phyloP scores from a whole-genome alignment of 2,888 invertebrate species.

The Aleiodes testaceus region DNA sequence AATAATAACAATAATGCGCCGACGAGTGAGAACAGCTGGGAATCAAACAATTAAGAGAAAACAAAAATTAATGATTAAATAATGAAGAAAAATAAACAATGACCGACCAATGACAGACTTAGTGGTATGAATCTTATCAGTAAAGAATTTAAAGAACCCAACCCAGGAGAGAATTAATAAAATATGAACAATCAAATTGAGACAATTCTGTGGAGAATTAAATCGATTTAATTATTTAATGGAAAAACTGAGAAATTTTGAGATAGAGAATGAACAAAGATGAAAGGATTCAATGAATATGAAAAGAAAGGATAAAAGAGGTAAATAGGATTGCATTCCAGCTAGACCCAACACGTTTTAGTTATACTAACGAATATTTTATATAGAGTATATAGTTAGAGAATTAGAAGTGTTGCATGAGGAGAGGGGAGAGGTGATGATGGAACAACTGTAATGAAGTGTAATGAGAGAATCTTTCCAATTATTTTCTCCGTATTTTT shows the following conservation, averaged over 20 bases:
- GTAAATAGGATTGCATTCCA: conserved; percentile 72
- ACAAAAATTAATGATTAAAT: conserved; percentile 38
- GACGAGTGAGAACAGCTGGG: conserved; percentile 61
- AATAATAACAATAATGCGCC: conserved; percentile 69
- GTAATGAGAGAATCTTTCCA: not conserved
- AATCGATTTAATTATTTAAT: conserved; percentile 49
- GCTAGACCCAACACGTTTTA: conserved; percentile 72
- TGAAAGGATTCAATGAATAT: conserved; percentile 36
- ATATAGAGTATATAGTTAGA: conserved; percentile 73
- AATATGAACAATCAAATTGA: conserved; percentile 50
- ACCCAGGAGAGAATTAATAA: conserved; percentile 60
- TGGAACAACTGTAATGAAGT: conserved; percentile 3
- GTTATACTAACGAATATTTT: conserved; percentile 73
- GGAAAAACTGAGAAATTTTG: conserved; percentile 43
- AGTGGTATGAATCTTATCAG: conserved; percentile 63
- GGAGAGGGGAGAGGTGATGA: conserved; percentile 40
- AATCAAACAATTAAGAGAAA: conserved; percentile 56
- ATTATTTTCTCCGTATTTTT: not conserved
- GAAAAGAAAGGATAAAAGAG: conserved; percentile 56
- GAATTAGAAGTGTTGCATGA: conserved; percentile 66
- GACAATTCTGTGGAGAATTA: conserved; percentile 50
- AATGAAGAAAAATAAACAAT: conserved; percentile 57
- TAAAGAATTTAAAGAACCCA: conserved; percentile 13
- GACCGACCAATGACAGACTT: conserved; percentile 71
- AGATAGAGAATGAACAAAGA: conserved; percentile 33